phyloP scores from a whole-genome alignment of 35 echinoderm and acorn worm species.

The Amphiura filiformis region DNA sequence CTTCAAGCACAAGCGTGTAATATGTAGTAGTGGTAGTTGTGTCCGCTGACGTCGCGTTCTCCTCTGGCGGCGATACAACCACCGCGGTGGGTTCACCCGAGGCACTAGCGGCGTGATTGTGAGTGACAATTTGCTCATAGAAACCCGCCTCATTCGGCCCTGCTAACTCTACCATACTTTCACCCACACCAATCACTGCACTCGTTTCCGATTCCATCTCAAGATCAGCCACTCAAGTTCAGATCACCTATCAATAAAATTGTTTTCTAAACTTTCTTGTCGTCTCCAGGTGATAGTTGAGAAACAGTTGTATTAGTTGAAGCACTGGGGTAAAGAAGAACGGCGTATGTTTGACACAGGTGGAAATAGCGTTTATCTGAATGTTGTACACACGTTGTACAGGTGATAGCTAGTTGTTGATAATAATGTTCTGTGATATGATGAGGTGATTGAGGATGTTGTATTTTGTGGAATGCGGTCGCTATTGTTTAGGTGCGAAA shows the following conservation, averaged over 20 bases:
- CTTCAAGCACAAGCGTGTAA: neutral
- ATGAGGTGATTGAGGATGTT: too few species aligned
- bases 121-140: neutral
- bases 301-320: neutral
- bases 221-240: neutral
- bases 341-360: too few species aligned
- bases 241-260: neutral
- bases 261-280: neutral
- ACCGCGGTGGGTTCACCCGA: neutral
- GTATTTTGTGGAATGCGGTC: too few species aligned
- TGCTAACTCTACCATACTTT: neutral
- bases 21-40: neutral
- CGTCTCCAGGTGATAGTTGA: neutral
- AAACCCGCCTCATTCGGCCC: neutral
- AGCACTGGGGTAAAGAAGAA: too few species aligned
- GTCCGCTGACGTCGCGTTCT: neutral
- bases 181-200: neutral
- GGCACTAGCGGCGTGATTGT: neutral
- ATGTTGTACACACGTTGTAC: too few species aligned
- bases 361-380: too few species aligned
- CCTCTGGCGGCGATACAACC: neutral
- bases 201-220: slow-evolving; percentile 1
- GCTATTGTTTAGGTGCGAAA: too few species aligned
- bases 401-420: too few species aligned
- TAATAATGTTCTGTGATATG: too few species aligned